A percentile compares a stretch with the other conserved stretches of the same genome.
These are phyloP conservation scores for Cephus pygmeus DNA, from an alignment of 2,888 invertebrate species.

Conservation along the genomic window DNA sequence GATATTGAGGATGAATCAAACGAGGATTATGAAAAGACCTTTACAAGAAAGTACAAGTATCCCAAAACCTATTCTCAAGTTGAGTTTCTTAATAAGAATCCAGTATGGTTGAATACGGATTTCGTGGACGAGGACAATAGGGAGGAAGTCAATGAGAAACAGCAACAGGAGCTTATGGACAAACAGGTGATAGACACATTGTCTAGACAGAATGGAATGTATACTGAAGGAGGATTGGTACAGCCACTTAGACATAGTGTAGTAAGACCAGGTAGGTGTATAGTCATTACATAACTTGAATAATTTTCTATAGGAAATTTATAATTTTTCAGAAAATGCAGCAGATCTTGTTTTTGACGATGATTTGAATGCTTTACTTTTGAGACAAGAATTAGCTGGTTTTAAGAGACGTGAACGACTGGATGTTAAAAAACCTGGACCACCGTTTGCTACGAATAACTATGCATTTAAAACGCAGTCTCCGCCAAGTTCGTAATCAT, in stretches of 20 bases:
- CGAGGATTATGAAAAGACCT: slow-evolving; percentile 43
- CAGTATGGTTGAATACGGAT: slow-evolving; percentile 14
- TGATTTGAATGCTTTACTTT: slow-evolving; percentile 46
- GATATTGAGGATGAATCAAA: slow-evolving; percentile 13
- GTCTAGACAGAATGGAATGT: slow-evolving; percentile 30
- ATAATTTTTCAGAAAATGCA: slow-evolving; percentile 24
- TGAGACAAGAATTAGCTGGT: slow-evolving; percentile 67
- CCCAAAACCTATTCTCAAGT: slow-evolving; percentile 22
- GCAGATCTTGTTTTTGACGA: slow-evolving; percentile 49
- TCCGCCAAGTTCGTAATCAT: slow-evolving; percentile 4
- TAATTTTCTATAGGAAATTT: neutral
- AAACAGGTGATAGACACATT: neutral
- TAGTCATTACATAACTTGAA: neutral
- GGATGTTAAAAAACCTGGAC: slow-evolving; percentile 96
- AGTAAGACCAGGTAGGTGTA: slow-evolving; percentile 32
- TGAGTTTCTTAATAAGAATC: slow-evolving; percentile 18
- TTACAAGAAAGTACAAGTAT: slow-evolving; percentile 46
- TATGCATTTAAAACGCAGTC: slow-evolving; percentile 65
- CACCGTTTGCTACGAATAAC: slow-evolving; percentile 79
- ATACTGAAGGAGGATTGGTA: slow-evolving; percentile 54
- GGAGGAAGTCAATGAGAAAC: neutral
- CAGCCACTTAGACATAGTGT: slow-evolving; percentile 37
- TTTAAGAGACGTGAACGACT: slow-evolving; percentile 90
- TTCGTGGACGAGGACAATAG: slow-evolving; percentile 19
- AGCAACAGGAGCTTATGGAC: slow-evolving; percentile 9